phyloP scores from a whole-genome alignment of 2,113 vertebrate species.

The Psilopogon haemacephalus region DNA sequence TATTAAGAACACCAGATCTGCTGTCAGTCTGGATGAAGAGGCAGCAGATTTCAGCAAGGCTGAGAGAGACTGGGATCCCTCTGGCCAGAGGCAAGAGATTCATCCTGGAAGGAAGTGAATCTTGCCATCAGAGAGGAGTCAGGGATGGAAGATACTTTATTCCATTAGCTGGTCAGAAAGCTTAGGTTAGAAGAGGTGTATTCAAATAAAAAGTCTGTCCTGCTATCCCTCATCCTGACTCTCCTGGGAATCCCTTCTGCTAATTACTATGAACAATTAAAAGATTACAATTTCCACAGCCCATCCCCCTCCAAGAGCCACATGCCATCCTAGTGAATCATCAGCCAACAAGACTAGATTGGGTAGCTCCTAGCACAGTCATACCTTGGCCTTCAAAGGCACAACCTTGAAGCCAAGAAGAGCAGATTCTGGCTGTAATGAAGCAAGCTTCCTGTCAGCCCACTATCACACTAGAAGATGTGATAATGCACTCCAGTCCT shows the following conservation, averaged over 20 bases:
- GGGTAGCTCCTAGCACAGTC: neutral
- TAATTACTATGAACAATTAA: slow-evolving; percentile 52
- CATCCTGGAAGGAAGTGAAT: neutral
- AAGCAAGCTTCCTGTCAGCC: neutral
- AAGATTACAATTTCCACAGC: slow-evolving; percentile 7
- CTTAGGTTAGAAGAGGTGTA: no score
- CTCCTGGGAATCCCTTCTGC: neutral
- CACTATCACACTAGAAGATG: neutral
- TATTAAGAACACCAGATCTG: slow-evolving; percentile 61
- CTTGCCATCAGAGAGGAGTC: neutral
- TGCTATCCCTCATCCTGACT: neutral
- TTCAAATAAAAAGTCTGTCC: neutral
- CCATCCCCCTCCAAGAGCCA: neutral
- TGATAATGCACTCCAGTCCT: neutral
- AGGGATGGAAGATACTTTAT: neutral
- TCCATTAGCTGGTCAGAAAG: neutral
- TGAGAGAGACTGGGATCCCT: neutral
- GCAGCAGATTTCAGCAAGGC: neutral
- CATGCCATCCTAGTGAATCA: slow-evolving; percentile 5
- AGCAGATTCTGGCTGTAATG: neutral
- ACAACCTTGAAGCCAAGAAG: neutral
- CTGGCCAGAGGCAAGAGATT: slow-evolving; percentile 4
- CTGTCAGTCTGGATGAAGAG: slow-evolving; percentile 35
- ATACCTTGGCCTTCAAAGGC: neutral
- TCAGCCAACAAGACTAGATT: neutral